Evolutionary conservation across 2,888 invertebrate genomes (phyloP).

Genomic region (Eumerus sabulonum): DNA sequence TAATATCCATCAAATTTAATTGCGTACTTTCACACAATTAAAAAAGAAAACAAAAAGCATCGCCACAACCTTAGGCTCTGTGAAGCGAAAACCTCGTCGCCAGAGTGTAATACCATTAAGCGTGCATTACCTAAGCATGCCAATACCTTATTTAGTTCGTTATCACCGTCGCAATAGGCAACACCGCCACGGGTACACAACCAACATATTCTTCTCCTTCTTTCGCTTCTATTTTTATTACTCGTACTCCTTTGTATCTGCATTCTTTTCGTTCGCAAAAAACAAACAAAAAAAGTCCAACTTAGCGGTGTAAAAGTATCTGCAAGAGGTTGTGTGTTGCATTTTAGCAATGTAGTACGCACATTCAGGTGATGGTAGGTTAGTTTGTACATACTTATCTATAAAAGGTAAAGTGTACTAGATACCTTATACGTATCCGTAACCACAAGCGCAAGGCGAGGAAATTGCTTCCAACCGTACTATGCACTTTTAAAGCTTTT

Average conservation of each 20-base stretch:
- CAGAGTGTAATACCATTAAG: constrained; percentile 26
- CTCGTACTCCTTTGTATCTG: background rate
- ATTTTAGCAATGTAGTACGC: constrained; percentile 52
- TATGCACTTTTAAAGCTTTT: too few species aligned
- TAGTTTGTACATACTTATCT: constrained; percentile 8
- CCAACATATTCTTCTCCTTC: background rate
- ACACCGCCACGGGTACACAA: background rate
- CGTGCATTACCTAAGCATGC: constrained; percentile 28
- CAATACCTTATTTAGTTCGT: constrained; percentile 56
- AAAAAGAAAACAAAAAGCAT: background rate
- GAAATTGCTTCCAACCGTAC: constrained; percentile 31
- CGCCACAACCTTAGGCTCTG: too few species aligned
- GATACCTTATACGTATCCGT: constrained; percentile 49
- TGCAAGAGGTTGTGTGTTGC: constrained; percentile 33
- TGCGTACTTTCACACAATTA: too few species aligned
- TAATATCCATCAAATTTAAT: too few species aligned
- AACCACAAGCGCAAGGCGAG: constrained; percentile 30
- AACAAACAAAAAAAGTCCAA: too few species aligned
- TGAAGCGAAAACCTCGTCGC: background rate
- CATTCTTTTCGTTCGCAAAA: constrained; percentile 48
- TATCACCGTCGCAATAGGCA: constrained; percentile 25
- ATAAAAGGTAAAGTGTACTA: constrained; percentile 50
- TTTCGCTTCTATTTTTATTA: constrained; percentile 9
- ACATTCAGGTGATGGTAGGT: constrained; percentile 39
- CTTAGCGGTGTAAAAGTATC: constrained; percentile 22